Evolutionary conservation across 2,797 vertebrate species (phyloP), one percentile per base, ranked within the genome.

Genomic region (Parambassis ranga): DNA sequence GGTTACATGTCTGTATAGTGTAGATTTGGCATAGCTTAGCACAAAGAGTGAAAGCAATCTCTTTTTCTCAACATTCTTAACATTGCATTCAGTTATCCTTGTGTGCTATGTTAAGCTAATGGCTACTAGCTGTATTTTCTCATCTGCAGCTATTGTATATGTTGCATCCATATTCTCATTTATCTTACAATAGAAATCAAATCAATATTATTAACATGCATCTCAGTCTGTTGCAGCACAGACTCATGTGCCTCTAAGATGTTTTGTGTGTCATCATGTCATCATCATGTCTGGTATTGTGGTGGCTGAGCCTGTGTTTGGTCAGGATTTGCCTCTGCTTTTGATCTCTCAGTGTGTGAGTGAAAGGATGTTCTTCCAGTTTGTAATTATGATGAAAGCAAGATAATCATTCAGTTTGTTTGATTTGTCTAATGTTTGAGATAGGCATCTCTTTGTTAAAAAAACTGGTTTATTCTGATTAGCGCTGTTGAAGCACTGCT

Each of bases 401-500:
- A 51, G 64, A 78, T 65, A 73, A 47, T 33, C 49, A 44, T 53
- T 65, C 38, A 10, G 31, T 67, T 56, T 65, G 63, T 75, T 65
- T 72, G 55, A 75, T 67, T 65, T 71, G 76, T 73, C 48, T 49
- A 65, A 67, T 73, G 28, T 64, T 67, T 18, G 56, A 74, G 71
- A 86, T 79, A 65, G 38, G 42, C 49, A 81, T 81, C 77, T 49
- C 69, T 63, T 62, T 56, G 71, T 71, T 74, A 59, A 65, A 80
- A 56, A 28, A 11, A 42, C 11, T 42, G 0, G 30, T 78, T 82
- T 72, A 44, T 69, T 77, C 16, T 68, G 46, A 66, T 71, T 61
- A 60, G 63, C 2, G 2, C 57, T 43, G 14, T 47, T 71, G 35
- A 61, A 10, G 49, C 15, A 41, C 20, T 18, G 55, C 24, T 75